A percentile compares a stretch with the other conserved stretches of the same genome.
phyloP scores from a whole-genome alignment of 2,888 invertebrate species.

The Melinopterus prodromus region DNA sequence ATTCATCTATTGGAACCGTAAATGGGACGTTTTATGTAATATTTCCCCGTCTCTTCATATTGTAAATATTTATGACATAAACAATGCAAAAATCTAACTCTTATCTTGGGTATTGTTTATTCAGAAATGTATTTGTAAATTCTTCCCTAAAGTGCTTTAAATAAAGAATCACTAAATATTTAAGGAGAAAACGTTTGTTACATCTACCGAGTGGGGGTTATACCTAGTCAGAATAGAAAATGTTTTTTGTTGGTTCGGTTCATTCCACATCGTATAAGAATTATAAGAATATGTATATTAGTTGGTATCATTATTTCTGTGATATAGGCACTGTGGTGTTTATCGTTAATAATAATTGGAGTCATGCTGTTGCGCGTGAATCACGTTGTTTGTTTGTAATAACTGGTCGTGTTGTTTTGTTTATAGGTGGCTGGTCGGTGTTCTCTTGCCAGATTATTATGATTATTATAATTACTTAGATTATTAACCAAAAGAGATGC shows the following conservation, averaged over 20 bases:
- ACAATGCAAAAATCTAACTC: constrained; percentile 16
- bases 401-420: constrained; percentile 28
- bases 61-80: neutral
- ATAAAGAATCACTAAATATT: constrained; percentile 23
- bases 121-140: constrained; percentile 57
- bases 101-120: constrained; percentile 39
- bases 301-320: constrained; percentile 51
- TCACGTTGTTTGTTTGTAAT: constrained; percentile 31
- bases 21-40: neutral
- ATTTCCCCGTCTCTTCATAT: neutral
- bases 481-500: constrained; percentile 55
- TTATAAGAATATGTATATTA: constrained; percentile 29
- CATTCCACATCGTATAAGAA: constrained; percentile 10
- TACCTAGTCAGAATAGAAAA: constrained; percentile 33
- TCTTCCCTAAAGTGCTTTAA: constrained; percentile 63
- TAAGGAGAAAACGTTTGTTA: constrained; percentile 39
- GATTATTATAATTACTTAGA: constrained; percentile 45
- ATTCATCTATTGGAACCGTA: neutral
- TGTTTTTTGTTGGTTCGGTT: constrained; percentile 47
- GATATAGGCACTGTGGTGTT: constrained; percentile 52
- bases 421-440: constrained; percentile 6
- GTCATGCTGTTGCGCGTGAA: constrained; percentile 28
- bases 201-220: constrained; percentile 36
- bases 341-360: constrained; percentile 35
- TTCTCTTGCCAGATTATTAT: neutral